Base-by-base conservation (phyloP, 1,140 invertebrate genomes). In the Calliopsis andreniformis region DNA sequence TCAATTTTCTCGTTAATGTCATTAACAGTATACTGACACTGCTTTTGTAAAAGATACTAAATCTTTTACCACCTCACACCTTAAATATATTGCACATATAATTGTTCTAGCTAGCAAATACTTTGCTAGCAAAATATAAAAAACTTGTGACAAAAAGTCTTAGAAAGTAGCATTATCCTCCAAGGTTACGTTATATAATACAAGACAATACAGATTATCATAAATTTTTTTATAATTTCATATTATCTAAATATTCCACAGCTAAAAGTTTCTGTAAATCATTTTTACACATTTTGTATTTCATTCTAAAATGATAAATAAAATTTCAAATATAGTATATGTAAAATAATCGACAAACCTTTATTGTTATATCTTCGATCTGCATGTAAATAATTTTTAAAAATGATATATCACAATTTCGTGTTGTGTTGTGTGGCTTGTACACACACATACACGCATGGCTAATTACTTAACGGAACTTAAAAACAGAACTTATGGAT, bases 81-180 rank as follows among this genome's bases (percentile, higher is more conserved):
- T 63, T 25, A 30, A 51, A 63, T 63, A 39, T 51, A n/a, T 63
- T 51, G 14, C 1, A 12, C 7, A 7, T 4, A 23, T 39, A 18
- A 30, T 64, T 16, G 0, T 23, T 39, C 32, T 23, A 0, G 7
- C n/a, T n/a, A n/a, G n/a, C n/a, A n/a, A n/a, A n/a, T n/a, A n/a
- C n/a, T n/a, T n/a, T n/a, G n/a, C n/a, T n/a, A 51, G 39, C n/a
- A 51, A 18, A 2, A 32, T 63, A 14, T 2, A 42, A 67, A 56
- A 66, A 56, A 42, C 35, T 75, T 51, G 23, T 25, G 16, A 45
- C 12, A 67, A 75, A 56, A 75, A 73, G 12, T 20, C 2, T 45
- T 73, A 66, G 61, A 73, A 58, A 75, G 30, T 28, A 39, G 5
- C 18, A n/a, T 1, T 14, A 8, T 39, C 45, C 39, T 18, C 42